Evolutionary conservation across 2,888 invertebrate genomes (phyloP).

Genomic region (Odontocerum albicorne): DNA sequence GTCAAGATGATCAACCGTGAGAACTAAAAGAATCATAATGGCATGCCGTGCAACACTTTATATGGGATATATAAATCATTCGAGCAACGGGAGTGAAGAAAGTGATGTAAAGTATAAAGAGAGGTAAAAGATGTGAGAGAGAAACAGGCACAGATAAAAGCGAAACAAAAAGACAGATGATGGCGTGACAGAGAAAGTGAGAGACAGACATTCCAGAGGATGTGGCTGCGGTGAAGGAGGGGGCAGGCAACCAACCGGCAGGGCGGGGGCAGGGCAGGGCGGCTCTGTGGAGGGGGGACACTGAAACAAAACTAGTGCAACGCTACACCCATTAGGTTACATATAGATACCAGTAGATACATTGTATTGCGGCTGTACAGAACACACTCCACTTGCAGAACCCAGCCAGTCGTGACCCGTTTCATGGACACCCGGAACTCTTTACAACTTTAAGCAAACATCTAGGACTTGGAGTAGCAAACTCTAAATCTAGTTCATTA

Average conservation of each 20-base stretch:
- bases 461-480: too few species aligned
- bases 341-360: conserved; percentile 37
- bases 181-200: conserved; percentile 45
- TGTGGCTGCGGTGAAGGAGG: conserved; percentile 46
- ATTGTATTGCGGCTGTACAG: neutral
- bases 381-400: too few species aligned
- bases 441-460: too few species aligned
- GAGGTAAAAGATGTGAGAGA: conserved; percentile 20
- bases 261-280: conserved; percentile 33
- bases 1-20: neutral
- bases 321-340: conserved; percentile 38
- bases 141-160: conserved; percentile 39
- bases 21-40: neutral
- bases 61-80: conserved; percentile 1
- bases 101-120: conserved; percentile 16
- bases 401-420: too few species aligned
- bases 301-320: conserved; percentile 61
- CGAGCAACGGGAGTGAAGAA: too few species aligned
- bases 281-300: conserved; percentile 58
- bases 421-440: too few species aligned
- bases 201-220: conserved; percentile 56
- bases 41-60: conserved; percentile 24
- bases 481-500: too few species aligned
- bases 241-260: conserved; percentile 52
- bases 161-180: conserved; percentile 44